Evolutionary conservation across 2,113 vertebrate species (phyloP), one percentile per base, ranked within the genome.

Genomic region (Pontoporia blainvillei): DNA sequence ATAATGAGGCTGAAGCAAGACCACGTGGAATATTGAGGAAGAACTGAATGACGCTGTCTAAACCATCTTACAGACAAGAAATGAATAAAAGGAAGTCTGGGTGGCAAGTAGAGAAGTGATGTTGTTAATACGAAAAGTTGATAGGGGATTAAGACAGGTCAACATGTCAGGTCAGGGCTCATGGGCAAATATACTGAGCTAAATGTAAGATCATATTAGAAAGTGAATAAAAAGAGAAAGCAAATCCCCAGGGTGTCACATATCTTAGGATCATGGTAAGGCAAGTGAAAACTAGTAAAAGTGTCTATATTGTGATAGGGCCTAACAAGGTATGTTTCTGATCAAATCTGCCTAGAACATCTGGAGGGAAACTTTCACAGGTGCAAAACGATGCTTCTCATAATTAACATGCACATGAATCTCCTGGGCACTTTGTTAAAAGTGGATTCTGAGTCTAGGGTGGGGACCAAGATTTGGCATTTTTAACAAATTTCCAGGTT

Each of bases 1-100:
- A 49, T 86, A 95, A 78, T 85, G 73, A 96, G 76, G 34, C n/a
- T 72, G 54, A 96, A 90, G 31, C 52, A 96, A 95, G 62, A 88
- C 39, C 72, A 76, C 78, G 49, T 61, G 78, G 72, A 90, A 82
- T 93, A 93, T 52, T 88, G 78, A 96, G 52, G 75, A 95, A 91
- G 88, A 94, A 59, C 41, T 46, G 76, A 94, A 79, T 86, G 72
- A 73, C 23, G 92, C 31, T 94, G 84, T n/a, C 23, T 46, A 82
- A 96, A 69, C 46, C 14, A 15, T 78, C 69, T 90, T 78, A 71
- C 25, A 62, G 57, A 64, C 36, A 41, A 86, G 59, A 87, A 69
- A 93, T 87, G 78, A 96, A 78, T 78, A 49, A 96, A 72, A 92
- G 64, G 44, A 94, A 91, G n/a, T 71, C 82, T 52, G 86, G 39